These are phyloP conservation scores for Sinocyclocheilus rhinocerous DNA, from an alignment of 2,113 vertebrate genomes.

Conservation along the genomic window DNA sequence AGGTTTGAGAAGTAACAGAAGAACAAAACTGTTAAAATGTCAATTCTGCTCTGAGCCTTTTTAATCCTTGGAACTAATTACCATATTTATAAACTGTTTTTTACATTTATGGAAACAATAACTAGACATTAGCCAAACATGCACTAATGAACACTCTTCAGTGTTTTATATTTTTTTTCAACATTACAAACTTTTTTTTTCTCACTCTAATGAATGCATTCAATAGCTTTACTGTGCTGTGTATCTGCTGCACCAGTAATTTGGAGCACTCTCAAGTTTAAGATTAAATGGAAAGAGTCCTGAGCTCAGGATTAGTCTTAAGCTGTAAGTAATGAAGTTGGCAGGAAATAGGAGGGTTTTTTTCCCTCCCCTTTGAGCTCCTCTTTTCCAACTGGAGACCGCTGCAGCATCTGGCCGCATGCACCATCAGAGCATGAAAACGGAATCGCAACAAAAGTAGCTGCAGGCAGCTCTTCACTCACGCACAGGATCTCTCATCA, in stretches of 20 bases:
- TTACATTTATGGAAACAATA: background rate
- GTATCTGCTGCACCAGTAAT: slow-evolving; percentile 32
- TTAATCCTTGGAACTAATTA: background rate
- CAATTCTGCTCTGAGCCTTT: background rate
- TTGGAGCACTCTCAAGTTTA: slow-evolving; percentile 27
- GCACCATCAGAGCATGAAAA: slow-evolving; percentile 33
- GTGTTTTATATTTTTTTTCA: background rate
- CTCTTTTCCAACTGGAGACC: slow-evolving; percentile 38
- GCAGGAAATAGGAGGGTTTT: slow-evolving; percentile 28
- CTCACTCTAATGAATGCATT: background rate
- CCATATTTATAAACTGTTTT: background rate
- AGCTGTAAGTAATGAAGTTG: slow-evolving; percentile 48
- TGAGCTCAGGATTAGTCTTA: slow-evolving; percentile 43
- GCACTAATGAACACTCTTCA: background rate
- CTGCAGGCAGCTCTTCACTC: slow-evolving; percentile 4
- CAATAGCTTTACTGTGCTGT: background rate
- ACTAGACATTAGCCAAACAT: background rate
- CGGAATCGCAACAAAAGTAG: slow-evolving; percentile 13
- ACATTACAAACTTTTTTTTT: background rate
- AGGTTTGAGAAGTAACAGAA: background rate
- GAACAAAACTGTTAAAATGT: too few relatives aligned
- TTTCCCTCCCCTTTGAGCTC: background rate
- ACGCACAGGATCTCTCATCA: background rate
- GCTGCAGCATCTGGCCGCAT: slow-evolving; percentile 38
- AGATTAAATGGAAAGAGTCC: slow-evolving; percentile 43